Percentiles rank a stretch among this genome's conserved stretches.
Evolutionary conservation across 1,140 invertebrate genomes (phyloP).

Genomic region (Pseudomyrmex sp.): DNA sequence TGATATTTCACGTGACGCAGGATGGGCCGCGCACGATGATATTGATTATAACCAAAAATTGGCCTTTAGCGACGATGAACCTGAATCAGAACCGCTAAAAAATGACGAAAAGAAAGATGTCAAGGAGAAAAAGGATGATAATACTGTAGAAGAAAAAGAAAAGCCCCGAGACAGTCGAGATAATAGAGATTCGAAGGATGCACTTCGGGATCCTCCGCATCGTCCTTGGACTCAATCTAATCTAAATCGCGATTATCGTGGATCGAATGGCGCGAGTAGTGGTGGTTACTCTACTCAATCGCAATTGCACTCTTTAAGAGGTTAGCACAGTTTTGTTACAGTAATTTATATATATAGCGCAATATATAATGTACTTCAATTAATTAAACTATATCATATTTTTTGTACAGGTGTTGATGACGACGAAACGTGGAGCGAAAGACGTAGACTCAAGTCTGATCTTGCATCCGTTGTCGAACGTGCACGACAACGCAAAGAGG

Average conservation of each 20-base stretch:
- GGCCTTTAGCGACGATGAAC: conserved; percentile 96
- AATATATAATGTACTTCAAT: background rate
- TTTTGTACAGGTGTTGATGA: conserved; percentile 86
- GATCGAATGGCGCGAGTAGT: conserved; percentile 72
- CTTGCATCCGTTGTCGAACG: conserved; percentile 90
- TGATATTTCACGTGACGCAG: conserved; percentile 94
- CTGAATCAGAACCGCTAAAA: conserved; percentile 78
- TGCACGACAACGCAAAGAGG: conserved; percentile 91
- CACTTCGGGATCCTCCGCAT: conserved; percentile 70
- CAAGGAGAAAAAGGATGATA: conserved; percentile 78
- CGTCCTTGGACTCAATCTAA: conserved; percentile 79
- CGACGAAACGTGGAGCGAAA: conserved; percentile 91
- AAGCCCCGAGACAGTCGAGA: conserved; percentile 70
- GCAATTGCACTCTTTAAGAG: conserved; percentile 78
- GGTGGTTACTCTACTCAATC: conserved; percentile 75
- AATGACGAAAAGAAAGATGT: conserved; percentile 69
- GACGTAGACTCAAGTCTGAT: conserved; percentile 89
- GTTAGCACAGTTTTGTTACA: conserved; percentile 62
- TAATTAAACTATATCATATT: background rate
- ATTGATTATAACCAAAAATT: conserved; percentile 98
- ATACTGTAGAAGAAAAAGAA: conserved; percentile 74
- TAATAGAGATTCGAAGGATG: conserved; percentile 74
- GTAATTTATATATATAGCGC: too few species aligned
- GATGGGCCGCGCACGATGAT: conserved; percentile 96
- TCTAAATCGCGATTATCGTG: conserved; percentile 79